These are phyloP conservation scores for Xestia c-nigrum DNA, from an alignment of 2,888 invertebrate genomes.

Conservation along the genomic window DNA sequence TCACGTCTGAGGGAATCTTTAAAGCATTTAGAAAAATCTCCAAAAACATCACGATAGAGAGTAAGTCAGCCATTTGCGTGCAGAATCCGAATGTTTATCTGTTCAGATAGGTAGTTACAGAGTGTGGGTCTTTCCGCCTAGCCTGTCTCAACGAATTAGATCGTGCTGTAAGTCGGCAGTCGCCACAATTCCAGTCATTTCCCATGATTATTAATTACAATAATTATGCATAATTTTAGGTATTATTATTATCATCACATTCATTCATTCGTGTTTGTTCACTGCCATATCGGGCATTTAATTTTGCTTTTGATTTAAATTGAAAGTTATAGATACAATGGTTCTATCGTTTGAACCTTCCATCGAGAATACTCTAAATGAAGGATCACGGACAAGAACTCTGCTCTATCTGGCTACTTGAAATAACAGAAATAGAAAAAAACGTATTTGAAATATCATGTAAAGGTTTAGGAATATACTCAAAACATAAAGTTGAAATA, in stretches of 20 bases:
- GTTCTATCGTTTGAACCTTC: background rate
- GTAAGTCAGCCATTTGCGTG: background rate
- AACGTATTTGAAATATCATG: background rate
- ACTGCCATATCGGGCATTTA: slow-evolving; percentile 65
- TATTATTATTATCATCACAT: slow-evolving; percentile 32
- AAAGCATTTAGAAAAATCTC: background rate
- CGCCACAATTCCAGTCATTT: slow-evolving; percentile 61
- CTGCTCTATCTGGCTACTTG: background rate
- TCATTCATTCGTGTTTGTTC: slow-evolving; percentile 33
- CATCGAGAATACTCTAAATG: background rate
- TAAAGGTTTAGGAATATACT: background rate
- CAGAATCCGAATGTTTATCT: too few relatives aligned
- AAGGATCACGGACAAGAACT: background rate
- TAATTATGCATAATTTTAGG: slow-evolving; percentile 56
- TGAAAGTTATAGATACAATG: slow-evolving; percentile 36
- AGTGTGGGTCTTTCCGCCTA: background rate
- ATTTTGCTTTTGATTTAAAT: slow-evolving; percentile 43
- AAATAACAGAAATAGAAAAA: background rate
- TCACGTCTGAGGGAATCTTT: background rate
- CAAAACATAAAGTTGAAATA: background rate
- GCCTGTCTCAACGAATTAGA: background rate
- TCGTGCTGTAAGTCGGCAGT: slow-evolving; percentile 54
- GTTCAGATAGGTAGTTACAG: too few relatives aligned
- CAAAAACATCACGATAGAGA: background rate
- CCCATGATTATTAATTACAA: slow-evolving; percentile 55